Conservation (phyloP, 2,797 vertebrate genomes). For the Argyrosomus regius region DNA sequence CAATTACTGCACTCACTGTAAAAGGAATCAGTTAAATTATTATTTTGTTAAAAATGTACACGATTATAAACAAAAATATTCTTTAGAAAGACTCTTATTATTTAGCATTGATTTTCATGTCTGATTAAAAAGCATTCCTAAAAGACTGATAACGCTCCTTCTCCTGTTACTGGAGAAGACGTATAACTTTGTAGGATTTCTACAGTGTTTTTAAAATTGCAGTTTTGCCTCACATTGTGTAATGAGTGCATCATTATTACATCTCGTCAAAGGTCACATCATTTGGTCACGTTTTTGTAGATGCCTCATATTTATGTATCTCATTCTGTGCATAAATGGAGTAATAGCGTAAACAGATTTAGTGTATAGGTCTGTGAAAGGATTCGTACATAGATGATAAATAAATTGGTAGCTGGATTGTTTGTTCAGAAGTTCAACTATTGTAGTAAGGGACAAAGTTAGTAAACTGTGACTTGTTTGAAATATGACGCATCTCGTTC, state of each 20-base stretch:
- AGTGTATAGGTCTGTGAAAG: constrained; percentile 6
- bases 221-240: not conserved
- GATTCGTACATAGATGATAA: not conserved
- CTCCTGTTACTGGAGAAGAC: not conserved
- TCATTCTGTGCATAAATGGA: not conserved
- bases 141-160: not conserved
- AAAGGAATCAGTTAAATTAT: not conserved
- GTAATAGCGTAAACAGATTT: not conserved
- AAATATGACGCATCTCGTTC: constrained; percentile 66
- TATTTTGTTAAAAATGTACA: not conserved
- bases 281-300: constrained; percentile 1
- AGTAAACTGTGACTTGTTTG: constrained; percentile 54
- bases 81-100: not conserved
- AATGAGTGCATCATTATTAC: not conserved
- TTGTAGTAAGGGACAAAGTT: constrained; percentile 46
- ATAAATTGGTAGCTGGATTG: not conserved
- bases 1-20: not conserved
- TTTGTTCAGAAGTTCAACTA: constrained; percentile 9
- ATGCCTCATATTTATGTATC: constrained; percentile 13
- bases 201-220: not conserved
- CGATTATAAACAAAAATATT: no score
- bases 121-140: not conserved
- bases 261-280: not conserved
- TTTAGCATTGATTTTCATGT: not conserved
- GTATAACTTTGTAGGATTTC: not conserved